A percentile compares a stretch with the other conserved stretches of the same genome.
Evolutionary conservation across 2,888 invertebrate genomes (phyloP).

Genomic region (Mactromeris polynyma): DNA sequence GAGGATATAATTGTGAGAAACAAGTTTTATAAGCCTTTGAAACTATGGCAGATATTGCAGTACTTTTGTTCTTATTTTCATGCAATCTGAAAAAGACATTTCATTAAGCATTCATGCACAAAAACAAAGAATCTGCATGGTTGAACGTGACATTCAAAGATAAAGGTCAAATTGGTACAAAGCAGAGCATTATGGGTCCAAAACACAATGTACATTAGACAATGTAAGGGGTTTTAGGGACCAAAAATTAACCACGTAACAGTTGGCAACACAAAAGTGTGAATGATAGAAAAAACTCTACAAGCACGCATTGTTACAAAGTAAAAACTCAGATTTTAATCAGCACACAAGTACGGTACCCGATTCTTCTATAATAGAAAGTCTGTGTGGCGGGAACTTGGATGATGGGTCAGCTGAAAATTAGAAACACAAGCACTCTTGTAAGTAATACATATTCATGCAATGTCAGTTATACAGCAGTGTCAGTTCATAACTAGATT

Average conservation of each 20-base stretch:
- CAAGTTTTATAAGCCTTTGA: no score
- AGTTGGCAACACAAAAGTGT: conserved; percentile 18
- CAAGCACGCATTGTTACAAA: conserved; percentile 10
- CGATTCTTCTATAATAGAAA: conserved; percentile 7
- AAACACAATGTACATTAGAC: background rate
- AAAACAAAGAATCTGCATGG: background rate
- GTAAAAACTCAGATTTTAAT: background rate
- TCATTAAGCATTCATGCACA: background rate
- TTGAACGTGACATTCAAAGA: background rate
- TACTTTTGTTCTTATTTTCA: no score
- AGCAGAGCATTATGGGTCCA: background rate
- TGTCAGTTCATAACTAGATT: no score
- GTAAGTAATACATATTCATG: background rate
- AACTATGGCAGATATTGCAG: no score
- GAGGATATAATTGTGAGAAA: no score
- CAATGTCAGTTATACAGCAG: background rate
- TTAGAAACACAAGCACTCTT: background rate
- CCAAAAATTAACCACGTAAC: background rate
- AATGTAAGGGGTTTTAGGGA: background rate
- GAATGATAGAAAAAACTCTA: conserved; percentile 8
- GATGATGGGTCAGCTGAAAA: background rate
- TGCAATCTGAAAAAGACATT: no score
- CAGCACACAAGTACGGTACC: conserved; percentile 17
- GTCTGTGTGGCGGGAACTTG: background rate
- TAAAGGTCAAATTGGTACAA: background rate